These are phyloP conservation scores for Baccha elongata DNA, from an alignment of 2,888 invertebrate genomes.

Conservation along the genomic window DNA sequence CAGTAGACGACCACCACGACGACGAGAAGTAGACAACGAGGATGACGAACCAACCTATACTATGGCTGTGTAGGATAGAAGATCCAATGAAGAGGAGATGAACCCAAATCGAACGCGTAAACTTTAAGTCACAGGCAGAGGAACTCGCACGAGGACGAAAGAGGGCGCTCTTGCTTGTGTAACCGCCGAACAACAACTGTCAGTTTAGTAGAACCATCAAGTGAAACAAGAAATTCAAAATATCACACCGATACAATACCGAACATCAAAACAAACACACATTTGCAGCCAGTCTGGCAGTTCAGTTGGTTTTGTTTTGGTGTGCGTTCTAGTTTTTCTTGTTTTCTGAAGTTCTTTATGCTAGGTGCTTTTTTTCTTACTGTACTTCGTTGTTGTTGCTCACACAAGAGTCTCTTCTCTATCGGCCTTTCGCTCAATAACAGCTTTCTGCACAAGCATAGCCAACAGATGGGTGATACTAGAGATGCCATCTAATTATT, in stretches of 20 bases:
- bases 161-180: constrained; percentile 70
- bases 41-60: constrained; percentile 48
- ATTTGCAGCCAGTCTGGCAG: constrained; percentile 19
- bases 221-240: constrained; percentile 71
- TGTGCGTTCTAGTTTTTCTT: constrained; percentile 43
- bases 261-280: constrained; percentile 35
- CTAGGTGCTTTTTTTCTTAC: constrained; percentile 20
- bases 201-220: constrained; percentile 61
- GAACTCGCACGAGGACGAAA: constrained; percentile 60
- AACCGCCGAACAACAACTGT: constrained; percentile 75
- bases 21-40: constrained; percentile 37
- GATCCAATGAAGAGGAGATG: constrained; percentile 46
- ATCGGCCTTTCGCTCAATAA: too few relatives aligned
- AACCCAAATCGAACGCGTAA: constrained; percentile 67
- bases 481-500: not conserved
- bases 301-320: constrained; percentile 47
- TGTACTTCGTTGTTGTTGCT: constrained; percentile 38
- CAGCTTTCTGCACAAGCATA: constrained; percentile 48
- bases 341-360: constrained; percentile 45
- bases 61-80: constrained; percentile 49
- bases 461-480: constrained; percentile 60
- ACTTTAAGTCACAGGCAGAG: constrained; percentile 42
- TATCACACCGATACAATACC: constrained; percentile 59
- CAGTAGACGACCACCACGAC: constrained; percentile 37
- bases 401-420: constrained; percentile 49